phyloP scores from a whole-genome alignment of 1,140 invertebrate genomes.

The Platyura marginata region DNA sequence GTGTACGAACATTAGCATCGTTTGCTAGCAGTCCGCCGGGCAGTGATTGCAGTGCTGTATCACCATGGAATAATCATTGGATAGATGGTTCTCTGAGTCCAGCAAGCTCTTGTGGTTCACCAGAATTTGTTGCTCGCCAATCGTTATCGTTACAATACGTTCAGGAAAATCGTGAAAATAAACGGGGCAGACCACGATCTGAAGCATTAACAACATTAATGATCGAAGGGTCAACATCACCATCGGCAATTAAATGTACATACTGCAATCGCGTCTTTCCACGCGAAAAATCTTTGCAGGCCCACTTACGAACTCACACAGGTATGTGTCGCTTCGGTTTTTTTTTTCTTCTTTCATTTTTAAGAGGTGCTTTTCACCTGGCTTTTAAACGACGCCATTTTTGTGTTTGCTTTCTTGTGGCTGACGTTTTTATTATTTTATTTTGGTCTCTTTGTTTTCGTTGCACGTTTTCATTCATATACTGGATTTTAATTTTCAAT shows the following conservation, averaged over 20 bases:
- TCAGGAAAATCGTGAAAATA: no score
- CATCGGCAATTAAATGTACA: constrained; percentile 53
- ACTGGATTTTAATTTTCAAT: no score
- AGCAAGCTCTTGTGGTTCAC: not conserved
- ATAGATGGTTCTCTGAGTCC: not conserved
- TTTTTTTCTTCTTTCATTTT: no score
- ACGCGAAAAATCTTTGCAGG: constrained; percentile 60
- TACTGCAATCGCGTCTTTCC: constrained; percentile 62
- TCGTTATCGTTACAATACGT: no score
- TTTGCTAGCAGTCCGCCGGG: not conserved
- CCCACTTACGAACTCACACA: constrained; percentile 64
- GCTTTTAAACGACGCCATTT: constrained; percentile 1
- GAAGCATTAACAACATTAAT: constrained; percentile 53
- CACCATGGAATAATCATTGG: not conserved
- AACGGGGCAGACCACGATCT: constrained; percentile 54
- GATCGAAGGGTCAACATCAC: constrained; percentile 48
- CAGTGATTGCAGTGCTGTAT: not conserved
- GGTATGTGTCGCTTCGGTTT: constrained; percentile 27
- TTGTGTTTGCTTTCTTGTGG: not conserved
- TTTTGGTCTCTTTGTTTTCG: not conserved
- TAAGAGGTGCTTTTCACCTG: not conserved
- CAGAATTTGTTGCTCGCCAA: not conserved
- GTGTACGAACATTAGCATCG: not conserved
- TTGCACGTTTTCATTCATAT: no score
- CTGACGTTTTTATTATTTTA: not conserved